These are phyloP conservation scores for Norana najaformis DNA, from an alignment of 2,888 invertebrate genomes.

Conservation along the genomic window DNA sequence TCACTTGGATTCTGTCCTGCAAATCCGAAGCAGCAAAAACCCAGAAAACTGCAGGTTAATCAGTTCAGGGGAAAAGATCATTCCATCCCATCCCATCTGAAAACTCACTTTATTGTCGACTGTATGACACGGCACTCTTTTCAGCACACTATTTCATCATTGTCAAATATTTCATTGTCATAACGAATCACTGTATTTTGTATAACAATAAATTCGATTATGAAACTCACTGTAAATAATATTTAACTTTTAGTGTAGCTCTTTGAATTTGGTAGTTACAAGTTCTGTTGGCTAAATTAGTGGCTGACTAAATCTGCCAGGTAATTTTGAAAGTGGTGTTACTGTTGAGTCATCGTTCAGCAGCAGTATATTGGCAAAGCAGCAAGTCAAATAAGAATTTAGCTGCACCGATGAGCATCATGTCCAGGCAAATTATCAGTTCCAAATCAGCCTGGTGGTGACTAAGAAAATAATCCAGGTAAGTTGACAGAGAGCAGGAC, in stretches of 20 bases:
- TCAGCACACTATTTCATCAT: not conserved
- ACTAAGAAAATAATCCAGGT: conserved; percentile 26
- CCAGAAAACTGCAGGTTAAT: not conserved
- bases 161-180: too few species aligned
- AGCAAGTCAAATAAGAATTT: not conserved
- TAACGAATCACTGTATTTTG: too few species aligned
- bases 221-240: too few species aligned
- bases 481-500: not conserved
- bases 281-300: not conserved
- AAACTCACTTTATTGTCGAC: not conserved
- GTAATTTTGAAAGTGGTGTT: not conserved
- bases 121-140: not conserved
- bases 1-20: not conserved
- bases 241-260: too few species aligned
- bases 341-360: not conserved
- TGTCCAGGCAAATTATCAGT: conserved; percentile 7
- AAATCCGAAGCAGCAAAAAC: not conserved
- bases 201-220: too few species aligned
- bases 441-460: conserved; percentile 3
- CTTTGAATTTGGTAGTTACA: not conserved
- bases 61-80: not conserved
- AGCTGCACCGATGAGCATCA: not conserved
- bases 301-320: not conserved
- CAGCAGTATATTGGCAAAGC: not conserved
- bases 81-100: not conserved